Percentiles rank a stretch among this genome's conserved stretches.
phyloP scores from a whole-genome alignment of 2,113 vertebrate genomes.

The Miniopterus natalensis region DNA sequence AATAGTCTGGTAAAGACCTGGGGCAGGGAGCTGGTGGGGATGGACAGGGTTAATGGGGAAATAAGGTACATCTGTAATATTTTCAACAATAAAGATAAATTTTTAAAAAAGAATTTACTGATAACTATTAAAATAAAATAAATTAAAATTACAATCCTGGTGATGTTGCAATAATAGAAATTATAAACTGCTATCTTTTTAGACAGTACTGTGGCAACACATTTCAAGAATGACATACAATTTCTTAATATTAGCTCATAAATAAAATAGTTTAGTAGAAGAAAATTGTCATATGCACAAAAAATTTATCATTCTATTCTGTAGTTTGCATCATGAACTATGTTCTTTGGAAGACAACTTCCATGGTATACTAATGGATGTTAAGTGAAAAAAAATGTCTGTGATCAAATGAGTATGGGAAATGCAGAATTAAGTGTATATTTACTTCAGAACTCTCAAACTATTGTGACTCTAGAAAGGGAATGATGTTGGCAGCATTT shows the following conservation, averaged over 20 bases:
- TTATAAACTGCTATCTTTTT: neutral
- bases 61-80: too few relatives aligned
- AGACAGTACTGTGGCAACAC: neutral
- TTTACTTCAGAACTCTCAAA: neutral
- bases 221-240: neutral
- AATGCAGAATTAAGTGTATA: neutral
- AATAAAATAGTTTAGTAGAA: neutral
- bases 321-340: neutral
- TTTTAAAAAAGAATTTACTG: neutral
- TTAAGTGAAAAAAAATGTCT: neutral
- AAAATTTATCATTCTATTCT: neutral
- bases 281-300: neutral
- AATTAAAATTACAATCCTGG: neutral
- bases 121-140: slow-evolving; percentile 46
- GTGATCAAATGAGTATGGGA: neutral
- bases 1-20: too few relatives aligned
- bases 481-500: neutral
- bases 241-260: neutral
- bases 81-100: too few relatives aligned
- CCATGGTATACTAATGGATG: neutral
- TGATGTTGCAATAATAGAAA: neutral
- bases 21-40: too few relatives aligned
- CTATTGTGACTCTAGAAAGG: neutral
- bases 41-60: too few relatives aligned
- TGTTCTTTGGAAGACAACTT: neutral